Percentiles rank a stretch among this genome's conserved stretches.
phyloP scores from a whole-genome alignment of 2,888 invertebrate genomes.

The Petrophora chlorosata region DNA sequence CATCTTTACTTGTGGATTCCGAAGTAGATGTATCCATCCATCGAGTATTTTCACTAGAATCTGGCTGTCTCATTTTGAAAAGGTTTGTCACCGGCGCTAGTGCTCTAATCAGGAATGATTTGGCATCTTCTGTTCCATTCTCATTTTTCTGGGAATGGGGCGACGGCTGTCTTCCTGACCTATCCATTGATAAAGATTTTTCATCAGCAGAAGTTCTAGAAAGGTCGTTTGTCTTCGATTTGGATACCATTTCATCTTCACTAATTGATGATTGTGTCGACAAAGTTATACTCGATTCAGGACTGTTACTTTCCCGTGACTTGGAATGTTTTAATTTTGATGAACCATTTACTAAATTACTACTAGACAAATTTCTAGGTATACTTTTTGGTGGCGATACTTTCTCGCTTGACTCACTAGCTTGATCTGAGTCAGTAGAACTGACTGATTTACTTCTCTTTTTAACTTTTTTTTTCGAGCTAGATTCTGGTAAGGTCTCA shows the following conservation, averaged over 20 bases:
- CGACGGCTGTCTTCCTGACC: constrained; percentile 78
- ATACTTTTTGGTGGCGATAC: constrained; percentile 49
- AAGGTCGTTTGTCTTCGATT: constrained; percentile 56
- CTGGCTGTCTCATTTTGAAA: constrained; percentile 86
- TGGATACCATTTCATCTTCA: constrained; percentile 72
- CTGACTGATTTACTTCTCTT: constrained; percentile 74
- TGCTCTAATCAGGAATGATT: constrained; percentile 88
- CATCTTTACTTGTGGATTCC: constrained; percentile 75
- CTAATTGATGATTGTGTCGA: constrained; percentile 79
- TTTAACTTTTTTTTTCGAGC: constrained; percentile 70
- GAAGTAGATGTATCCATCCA: constrained; percentile 67
- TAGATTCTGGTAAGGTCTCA: constrained; percentile 67
- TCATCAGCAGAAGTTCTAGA: constrained; percentile 85
- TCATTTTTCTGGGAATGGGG: constrained; percentile 74
- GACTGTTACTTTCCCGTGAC: constrained; percentile 71
- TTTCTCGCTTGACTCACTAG: constrained; percentile 58
- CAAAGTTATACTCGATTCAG: constrained; percentile 79
- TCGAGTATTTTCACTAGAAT: constrained; percentile 76
- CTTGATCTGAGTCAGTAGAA: constrained; percentile 72
- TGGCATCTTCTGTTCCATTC: constrained; percentile 85
- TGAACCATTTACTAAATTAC: constrained; percentile 56
- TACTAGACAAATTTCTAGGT: constrained; percentile 53
- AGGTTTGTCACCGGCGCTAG: constrained; percentile 90
- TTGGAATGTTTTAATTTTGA: constrained; percentile 68
- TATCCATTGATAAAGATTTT: constrained; percentile 78